These are phyloP conservation scores for Ctenicera cuprea DNA, from an alignment of 2,888 invertebrate species.

Conservation along the genomic window DNA sequence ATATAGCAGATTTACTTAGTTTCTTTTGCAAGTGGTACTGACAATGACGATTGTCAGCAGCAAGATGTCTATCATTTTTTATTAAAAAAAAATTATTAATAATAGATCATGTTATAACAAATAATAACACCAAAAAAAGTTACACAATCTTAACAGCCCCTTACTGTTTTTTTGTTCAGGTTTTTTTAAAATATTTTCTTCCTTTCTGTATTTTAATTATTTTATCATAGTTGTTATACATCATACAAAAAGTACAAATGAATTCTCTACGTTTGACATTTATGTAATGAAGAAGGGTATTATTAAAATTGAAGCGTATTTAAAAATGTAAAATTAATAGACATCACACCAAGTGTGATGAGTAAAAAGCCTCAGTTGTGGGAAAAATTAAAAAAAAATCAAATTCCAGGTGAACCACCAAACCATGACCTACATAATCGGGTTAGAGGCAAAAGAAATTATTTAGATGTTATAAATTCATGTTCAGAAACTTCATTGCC, in stretches of 20 bases:
- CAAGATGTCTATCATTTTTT: too few species aligned
- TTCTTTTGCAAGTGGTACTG: too few species aligned
- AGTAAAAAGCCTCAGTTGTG: conserved; percentile 14
- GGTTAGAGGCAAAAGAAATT: neutral
- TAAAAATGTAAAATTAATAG: conserved; percentile 12
- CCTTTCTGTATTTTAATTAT: neutral
- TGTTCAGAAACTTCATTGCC: neutral
- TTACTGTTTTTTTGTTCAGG: too few species aligned
- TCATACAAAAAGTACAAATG: conserved; percentile 6
- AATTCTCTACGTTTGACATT: conserved; percentile 8
- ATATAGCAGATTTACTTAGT: too few species aligned
- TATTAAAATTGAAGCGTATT: neutral
- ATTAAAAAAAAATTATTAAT: too few species aligned
- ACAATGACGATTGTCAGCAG: too few species aligned
- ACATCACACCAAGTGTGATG: conserved; percentile 25
- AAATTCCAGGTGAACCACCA: neutral
- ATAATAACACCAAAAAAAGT: too few species aligned
- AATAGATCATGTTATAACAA: too few species aligned
- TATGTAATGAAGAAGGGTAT: neutral
- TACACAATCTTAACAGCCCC: too few species aligned
- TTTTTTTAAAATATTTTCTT: too few species aligned
- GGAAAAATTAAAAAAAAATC: conserved; percentile 16
- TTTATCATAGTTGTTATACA: neutral
- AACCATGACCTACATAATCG: neutral
- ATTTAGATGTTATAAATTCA: conserved; percentile 2